Conservation (phyloP, 2,113 vertebrate genomes). For the Pseudonaja textilis region DNA sequence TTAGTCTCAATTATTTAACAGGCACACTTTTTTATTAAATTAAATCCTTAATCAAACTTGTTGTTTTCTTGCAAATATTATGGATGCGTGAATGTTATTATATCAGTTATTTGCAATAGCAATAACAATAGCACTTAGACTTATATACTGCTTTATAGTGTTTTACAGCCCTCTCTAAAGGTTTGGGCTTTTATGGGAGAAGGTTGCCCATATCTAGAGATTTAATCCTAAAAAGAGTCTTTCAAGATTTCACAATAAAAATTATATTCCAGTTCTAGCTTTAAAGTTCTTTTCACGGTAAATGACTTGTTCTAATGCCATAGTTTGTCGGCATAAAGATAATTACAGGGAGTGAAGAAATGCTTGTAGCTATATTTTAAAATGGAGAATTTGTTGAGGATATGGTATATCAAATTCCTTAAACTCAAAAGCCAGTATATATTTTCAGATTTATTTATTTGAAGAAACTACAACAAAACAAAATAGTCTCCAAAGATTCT, state of each 20-base stretch:
- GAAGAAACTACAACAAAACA: neutral
- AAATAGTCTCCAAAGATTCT: neutral
- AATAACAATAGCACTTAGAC: too few species aligned
- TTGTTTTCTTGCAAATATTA: neutral
- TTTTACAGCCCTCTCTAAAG: too few species aligned
- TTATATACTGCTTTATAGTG: too few species aligned
- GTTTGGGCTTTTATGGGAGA: neutral
- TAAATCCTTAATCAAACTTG: neutral
- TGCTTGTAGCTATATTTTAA: neutral
- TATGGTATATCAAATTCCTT: neutral
- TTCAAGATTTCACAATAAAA: neutral
- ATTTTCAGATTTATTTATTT: neutral
- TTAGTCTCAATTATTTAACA: neutral
- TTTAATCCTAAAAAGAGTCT: neutral
- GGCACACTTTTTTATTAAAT: neutral
- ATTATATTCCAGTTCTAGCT: neutral
- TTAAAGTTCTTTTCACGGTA: neutral
- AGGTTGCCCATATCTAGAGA: neutral
- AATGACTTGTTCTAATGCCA: neutral
- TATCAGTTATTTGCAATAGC: neutral
- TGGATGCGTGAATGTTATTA: neutral
- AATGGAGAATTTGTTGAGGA: neutral
- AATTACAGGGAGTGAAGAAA: neutral
- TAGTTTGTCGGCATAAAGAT: neutral
- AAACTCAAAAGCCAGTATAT: conserved; percentile 1